Base-by-base conservation (phyloP, 2,888 invertebrate genomes). In the Mesorhabditis spiculigera region DNA sequence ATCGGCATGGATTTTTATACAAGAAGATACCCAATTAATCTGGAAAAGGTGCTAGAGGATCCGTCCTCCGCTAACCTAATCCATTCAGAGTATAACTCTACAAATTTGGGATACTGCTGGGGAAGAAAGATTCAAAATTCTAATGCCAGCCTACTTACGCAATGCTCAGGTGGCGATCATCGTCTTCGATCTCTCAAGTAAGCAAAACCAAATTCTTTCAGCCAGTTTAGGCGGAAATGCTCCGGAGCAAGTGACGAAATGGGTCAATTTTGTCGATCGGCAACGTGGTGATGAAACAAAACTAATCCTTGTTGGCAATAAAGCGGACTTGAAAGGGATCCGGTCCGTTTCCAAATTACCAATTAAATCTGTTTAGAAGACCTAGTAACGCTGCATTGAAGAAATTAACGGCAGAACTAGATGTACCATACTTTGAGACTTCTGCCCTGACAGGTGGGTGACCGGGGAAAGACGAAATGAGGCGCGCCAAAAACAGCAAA, bases 31-130 rank as follows among this genome's bases (percentile, higher is more conserved):
- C 8, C 58, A 13, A 13, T 50, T 10, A 50, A n/a, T 50, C 10
- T 13, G 10, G 58, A 50, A 13, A 50, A 50, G 58, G 58, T 50
- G n/a, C 58, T 50, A 50, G 58, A 50, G 8, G 8, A 13, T 50
- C 8, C 8, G 28, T 28, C 28, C 28, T 28, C 28, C 28, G 28
- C 28, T 28, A 28, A 28, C 58, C 8, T 13, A 50, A 50, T 50
- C 58, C 58, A 50, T 50, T 50, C 58, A 50, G 58, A 10, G 58
- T 13, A 50, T 50, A 10, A 50, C 58, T 10, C 58, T 50, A 13
- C 58, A 50, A 50, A 50, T 50, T n/a, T 50, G 58, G 58, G 58
- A 50, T n/a, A 50, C 58, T 13, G 58, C 58, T 50, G 58, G 58
- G n/a, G 10, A 50, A n/a, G 58, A 50, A 50, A 10, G 58, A 13